phyloP scores from a whole-genome alignment of 2,888 invertebrate species.

The Rhogogaster chlorosoma region DNA sequence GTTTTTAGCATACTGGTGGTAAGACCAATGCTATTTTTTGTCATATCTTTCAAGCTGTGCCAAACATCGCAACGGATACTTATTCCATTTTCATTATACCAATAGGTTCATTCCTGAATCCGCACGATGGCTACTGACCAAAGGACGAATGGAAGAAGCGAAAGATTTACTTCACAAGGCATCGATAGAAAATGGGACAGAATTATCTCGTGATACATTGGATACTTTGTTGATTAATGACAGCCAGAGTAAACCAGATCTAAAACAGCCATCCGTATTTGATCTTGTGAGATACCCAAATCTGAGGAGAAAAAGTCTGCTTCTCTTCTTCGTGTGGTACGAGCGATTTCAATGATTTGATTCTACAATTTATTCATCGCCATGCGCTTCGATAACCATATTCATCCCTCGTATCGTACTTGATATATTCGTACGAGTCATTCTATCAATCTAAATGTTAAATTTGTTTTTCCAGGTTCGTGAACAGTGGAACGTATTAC shows the following conservation, averaged over 20 bases:
- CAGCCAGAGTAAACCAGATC: slow-evolving; percentile 72
- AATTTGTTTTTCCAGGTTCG: slow-evolving; percentile 80
- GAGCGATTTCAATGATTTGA: slow-evolving; percentile 60
- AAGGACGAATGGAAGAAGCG: slow-evolving; percentile 83
- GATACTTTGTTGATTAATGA: slow-evolving; percentile 80
- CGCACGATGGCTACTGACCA: slow-evolving; percentile 85
- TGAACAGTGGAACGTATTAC: slow-evolving; percentile 88
- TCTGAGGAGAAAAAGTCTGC: slow-evolving; percentile 83
- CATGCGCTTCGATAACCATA: not conserved
- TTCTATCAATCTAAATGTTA: not conserved
- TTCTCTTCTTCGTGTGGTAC: slow-evolving; percentile 88
- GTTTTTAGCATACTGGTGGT: slow-evolving; percentile 87
- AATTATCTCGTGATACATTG: slow-evolving; percentile 80
- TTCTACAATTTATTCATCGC: too few species aligned
- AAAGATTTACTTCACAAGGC: slow-evolving; percentile 82
- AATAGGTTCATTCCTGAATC: slow-evolving; percentile 86
- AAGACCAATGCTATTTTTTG: slow-evolving; percentile 54
- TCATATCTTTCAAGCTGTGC: not conserved
- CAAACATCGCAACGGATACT: not conserved
- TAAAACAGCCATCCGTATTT: slow-evolving; percentile 79
- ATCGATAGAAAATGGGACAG: slow-evolving; percentile 83
- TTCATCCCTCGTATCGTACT: not conserved
- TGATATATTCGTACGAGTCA: not conserved
- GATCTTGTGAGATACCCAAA: slow-evolving; percentile 84
- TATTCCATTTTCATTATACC: not conserved